Evolutionary conservation across 2,888 invertebrate species (phyloP).

Genomic region (Ochropleura leucogaster): DNA sequence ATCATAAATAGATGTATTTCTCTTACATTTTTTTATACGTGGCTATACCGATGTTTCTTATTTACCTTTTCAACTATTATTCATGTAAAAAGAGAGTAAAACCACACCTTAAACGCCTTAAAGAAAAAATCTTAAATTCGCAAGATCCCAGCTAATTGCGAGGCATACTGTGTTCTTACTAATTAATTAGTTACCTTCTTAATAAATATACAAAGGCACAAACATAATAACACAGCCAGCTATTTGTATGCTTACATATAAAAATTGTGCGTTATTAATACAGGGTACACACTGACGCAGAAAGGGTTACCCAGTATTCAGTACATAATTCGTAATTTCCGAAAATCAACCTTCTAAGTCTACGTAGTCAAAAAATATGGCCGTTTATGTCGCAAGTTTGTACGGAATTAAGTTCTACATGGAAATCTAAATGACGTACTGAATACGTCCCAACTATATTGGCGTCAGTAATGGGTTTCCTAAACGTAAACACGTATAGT

Average conservation of each 20-base stretch:
- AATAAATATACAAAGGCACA: conserved; percentile 36
- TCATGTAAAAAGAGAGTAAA: not conserved
- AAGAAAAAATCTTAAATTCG: conserved; percentile 20
- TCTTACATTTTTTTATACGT: conserved; percentile 3
- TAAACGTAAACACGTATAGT: not conserved
- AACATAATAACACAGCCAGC: conserved; percentile 56
- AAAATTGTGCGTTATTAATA: conserved; percentile 3
- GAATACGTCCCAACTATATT: no score
- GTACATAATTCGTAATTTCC: no score
- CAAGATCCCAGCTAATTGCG: conserved; percentile 36
- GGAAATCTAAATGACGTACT: no score
- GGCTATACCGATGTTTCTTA: not conserved
- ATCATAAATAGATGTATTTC: not conserved
- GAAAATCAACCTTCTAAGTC: no score
- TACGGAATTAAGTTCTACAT: no score
- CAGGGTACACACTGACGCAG: no score
- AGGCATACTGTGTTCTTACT: conserved; percentile 17
- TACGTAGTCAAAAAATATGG: no score
- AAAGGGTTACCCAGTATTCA: no score
- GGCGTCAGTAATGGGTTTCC: no score
- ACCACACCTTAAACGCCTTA: conserved; percentile 1
- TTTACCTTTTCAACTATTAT: not conserved
- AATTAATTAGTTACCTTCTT: not conserved
- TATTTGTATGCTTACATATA: conserved; percentile 21
- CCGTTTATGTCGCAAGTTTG: no score